phyloP scores from a whole-genome alignment of 2,797 vertebrate genomes.

The Oryzias sinensis region DNA sequence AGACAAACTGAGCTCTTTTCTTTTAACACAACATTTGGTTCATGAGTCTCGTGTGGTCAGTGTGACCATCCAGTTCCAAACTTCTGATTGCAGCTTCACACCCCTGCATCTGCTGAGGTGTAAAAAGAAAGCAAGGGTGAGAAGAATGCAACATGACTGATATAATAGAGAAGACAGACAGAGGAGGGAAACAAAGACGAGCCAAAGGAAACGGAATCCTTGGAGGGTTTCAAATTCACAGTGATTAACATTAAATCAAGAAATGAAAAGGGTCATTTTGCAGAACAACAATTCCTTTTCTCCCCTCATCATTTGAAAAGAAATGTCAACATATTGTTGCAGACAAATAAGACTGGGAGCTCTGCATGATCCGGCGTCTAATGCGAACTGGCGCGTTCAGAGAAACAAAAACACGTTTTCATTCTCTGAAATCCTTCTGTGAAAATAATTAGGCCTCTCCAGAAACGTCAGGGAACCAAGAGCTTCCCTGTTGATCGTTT shows the following conservation, averaged over 20 bases:
- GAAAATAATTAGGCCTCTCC: constrained; percentile 16
- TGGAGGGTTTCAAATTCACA: too few species aligned
- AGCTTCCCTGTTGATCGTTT: too few species aligned
- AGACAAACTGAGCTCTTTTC: not conserved
- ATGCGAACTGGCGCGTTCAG: not conserved
- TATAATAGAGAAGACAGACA: not conserved
- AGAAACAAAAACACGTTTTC: constrained; percentile 18
- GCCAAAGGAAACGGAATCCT: too few species aligned
- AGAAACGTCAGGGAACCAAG: not conserved
- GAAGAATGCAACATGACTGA: not conserved
- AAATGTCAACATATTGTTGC: constrained; percentile 8
- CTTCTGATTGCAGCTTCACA: constrained; percentile 11
- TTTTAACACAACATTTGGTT: constrained; percentile 19
- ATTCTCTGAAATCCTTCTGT: constrained; percentile 3
- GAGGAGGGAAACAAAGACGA: too few species aligned
- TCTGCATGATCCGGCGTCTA: constrained; percentile 2
- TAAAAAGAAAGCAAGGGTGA: constrained; percentile 5
- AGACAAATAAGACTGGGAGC: constrained; percentile 10
- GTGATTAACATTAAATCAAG: too few species aligned
- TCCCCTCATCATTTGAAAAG: not conserved
- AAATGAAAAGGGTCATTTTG: too few species aligned
- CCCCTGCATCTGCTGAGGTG: constrained; percentile 18
- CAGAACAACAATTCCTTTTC: too few species aligned
- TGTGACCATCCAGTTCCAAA: not conserved
- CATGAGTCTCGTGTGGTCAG: not conserved